Evolutionary conservation across 92 coral and sea anemone species (phyloP).

Genomic region (Blastomussa wellsi): DNA sequence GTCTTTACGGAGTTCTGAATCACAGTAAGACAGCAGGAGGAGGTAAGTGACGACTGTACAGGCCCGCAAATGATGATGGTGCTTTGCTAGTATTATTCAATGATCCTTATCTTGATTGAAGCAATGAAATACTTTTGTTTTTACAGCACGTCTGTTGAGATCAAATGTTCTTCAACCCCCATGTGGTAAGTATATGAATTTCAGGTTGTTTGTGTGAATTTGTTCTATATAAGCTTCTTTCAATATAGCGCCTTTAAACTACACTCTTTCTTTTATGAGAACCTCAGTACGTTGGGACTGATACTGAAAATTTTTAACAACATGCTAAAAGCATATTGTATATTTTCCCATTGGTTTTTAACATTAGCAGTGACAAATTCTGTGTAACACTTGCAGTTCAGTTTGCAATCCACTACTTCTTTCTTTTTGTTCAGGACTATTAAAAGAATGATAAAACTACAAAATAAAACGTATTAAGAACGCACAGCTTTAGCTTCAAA

Average conservation of each 20-base stretch:
- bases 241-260: background rate
- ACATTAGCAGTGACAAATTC: no score
- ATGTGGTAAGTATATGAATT: constrained; percentile 66
- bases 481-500: no score
- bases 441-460: no score
- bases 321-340: no score
- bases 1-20: constrained; percentile 89
- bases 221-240: background rate
- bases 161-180: constrained; percentile 98
- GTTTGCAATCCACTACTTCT: no score
- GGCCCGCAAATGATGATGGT: background rate
- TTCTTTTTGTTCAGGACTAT: no score
- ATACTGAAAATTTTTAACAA: no score
- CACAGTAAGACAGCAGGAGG: constrained; percentile 95
- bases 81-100: background rate
- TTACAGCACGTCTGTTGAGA: constrained; percentile 87
- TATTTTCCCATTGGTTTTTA: no score
- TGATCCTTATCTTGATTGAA: background rate
- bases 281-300: no score
- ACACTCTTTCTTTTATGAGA: no score
- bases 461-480: no score
- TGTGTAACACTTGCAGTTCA: no score
- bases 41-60: constrained; percentile 59
- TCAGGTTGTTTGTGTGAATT: background rate
- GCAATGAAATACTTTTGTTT: background rate